Conservation (phyloP, 2,797 vertebrate genomes). For the Mormyrus hasselquistii region DNA sequence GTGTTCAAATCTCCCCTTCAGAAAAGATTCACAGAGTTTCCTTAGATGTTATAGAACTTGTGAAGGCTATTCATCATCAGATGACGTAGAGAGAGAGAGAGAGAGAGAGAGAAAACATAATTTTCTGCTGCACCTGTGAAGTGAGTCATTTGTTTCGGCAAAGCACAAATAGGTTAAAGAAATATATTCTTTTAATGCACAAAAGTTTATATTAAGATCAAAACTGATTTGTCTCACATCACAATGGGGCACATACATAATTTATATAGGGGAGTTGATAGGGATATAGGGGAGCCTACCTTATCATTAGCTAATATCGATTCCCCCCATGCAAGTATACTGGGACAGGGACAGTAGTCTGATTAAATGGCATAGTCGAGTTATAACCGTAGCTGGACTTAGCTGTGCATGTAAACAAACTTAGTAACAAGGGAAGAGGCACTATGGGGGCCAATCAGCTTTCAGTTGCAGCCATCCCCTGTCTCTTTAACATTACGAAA, state of each 20-base stretch:
- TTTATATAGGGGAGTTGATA: not conserved
- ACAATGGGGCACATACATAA: not conserved
- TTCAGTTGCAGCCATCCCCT: not conserved
- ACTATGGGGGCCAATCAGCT: not conserved
- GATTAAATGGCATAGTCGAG: not conserved
- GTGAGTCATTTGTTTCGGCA: not conserved
- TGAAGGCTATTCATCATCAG: not conserved
- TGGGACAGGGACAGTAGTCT: too few relatives aligned
- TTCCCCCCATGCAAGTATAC: too few relatives aligned
- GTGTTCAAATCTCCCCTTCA: not conserved
- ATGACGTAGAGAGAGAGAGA: not conserved
- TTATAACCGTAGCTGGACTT: too few relatives aligned
- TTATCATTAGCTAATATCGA: not conserved
- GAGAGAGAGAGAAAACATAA: not conserved
- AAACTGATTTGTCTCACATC: not conserved
- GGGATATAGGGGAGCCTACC: not conserved
- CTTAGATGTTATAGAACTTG: constrained; percentile 3
- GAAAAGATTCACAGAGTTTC: not conserved
- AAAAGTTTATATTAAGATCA: not conserved
- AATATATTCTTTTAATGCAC: not conserved
- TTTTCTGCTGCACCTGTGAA: not conserved
- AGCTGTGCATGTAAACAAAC: not conserved
- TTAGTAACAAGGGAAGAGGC: not conserved
- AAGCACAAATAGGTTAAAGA: not conserved
- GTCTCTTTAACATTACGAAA: not conserved